Base-by-base conservation (phyloP, 2,797 vertebrate species). In the Paedocypris micromegethes region DNA sequence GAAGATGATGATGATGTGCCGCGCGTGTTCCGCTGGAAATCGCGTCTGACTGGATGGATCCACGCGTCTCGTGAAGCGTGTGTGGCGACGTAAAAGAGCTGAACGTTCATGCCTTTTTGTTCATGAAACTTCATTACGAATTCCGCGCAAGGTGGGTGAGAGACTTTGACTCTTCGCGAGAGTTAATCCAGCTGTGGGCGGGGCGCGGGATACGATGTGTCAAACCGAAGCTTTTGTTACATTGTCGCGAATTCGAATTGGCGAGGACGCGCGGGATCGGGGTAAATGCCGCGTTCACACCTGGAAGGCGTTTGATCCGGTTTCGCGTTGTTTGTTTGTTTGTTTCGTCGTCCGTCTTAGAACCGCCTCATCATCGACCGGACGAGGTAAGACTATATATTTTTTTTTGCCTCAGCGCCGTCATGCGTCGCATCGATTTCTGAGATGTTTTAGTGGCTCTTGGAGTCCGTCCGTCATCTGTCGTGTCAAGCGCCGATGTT, bases 81-180 rank as follows among this genome's bases (percentile, higher is more conserved):
- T 43, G 64, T 45, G 54, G 46, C 8, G 56, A 65, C 9, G 60
- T 44, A 57, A 57, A 64, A 51, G 51, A 40, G 54, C 63, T 23
- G 63, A 47, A 58, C 64, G 47, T 71, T 48, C 43, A 63, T 64
- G 23, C 38, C 7, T 77, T 84, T 48, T 50, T 76, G 85, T 89
- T 87, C 55, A 90, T 89, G 89, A 87, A 86, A 90, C 85, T 88
- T 81, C 82, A 86, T 79, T 82, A 77, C 75, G 83, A 83, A 86
- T 85, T 86, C 64, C 85, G 85, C 70, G 82, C 86, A 79, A 85
- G 88, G 89, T 88, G 78, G 87, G 88, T 77, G 44, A 52, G 4
- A 66, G 61, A 55, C 67, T 57, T 72, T 5, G 6, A 9, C 52
- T 4, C 23, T 9, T 61, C 64, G 38, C 52, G 48, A n/a, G 3